Base-by-base conservation (phyloP, 2,888 invertebrate species). In the Trisateles emortualis region DNA sequence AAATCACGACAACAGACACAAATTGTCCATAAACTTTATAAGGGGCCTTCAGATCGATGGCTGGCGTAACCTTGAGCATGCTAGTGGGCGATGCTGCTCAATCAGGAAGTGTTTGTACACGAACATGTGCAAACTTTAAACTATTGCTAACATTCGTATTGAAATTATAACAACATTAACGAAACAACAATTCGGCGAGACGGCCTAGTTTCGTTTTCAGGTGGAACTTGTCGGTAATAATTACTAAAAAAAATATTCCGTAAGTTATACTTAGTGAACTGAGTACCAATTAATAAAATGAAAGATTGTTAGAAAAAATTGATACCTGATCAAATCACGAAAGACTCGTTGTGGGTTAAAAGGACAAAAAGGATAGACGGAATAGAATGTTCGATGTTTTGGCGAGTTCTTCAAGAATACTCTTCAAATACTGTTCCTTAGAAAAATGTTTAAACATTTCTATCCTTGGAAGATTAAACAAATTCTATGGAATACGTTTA, bases 1-100 rank as follows among this genome's bases (percentile, higher is more conserved):
- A 39, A 33, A n/a, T 10, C 49, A 24, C 16, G 1, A 41, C 10
- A 17, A 32, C 24, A 33, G 17, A 46, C 26, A 40, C 33, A 38
- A 17, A 32, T 47, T 16, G 26, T 22, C n/a, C 6, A 49, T 33
- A 40, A 16, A 19, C 0, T 43, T 43, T 43, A 33, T 33, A 43
- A 52, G 66, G 61, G 75, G 74, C 74, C 78, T 74, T 74, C 74
- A 68, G 78, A 84, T 84, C 83, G 81, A 86, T 83, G 84, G 74
- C 76, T 83, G 84, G 74, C 76, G 82, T 74, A 83, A 81, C 83
- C 85, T 86, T 83, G 83, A 72, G 57, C 61, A 63, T 61, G 53
- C 71, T 74, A 64, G 84, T 83, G 78, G 84, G 86, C 83, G 84
- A 70, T 56, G 53, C 39, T 52, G 54, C 38, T 52, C 56, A 67